phyloP scores from a whole-genome alignment of 2,113 vertebrate species.

The Panthera leo region DNA sequence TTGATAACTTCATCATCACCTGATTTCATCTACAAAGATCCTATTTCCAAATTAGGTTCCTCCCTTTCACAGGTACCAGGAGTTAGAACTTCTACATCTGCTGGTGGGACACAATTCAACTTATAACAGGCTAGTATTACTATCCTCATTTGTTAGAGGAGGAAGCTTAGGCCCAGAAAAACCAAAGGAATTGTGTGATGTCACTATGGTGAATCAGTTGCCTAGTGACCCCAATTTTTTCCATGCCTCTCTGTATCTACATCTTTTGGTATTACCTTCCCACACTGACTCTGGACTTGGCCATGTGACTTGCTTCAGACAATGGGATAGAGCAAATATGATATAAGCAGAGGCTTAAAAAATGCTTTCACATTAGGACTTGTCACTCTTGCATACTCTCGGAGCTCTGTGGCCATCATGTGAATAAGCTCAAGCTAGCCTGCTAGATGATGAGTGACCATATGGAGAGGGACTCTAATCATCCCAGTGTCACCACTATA shows the following conservation, averaged over 20 bases:
- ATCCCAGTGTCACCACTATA: not conserved
- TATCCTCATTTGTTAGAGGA: not conserved
- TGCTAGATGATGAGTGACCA: not conserved
- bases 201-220: not conserved
- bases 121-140: not conserved
- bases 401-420: not conserved
- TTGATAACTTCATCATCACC: not conserved
- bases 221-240: not conserved
- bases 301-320: not conserved
- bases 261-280: not conserved
- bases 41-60: not conserved
- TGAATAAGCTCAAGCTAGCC: not conserved
- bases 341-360: not conserved
- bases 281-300: not conserved
- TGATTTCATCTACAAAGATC: not conserved
- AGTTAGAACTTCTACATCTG: not conserved
- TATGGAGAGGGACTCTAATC: not conserved
- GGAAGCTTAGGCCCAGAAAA: conserved; percentile 8
- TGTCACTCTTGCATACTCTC: not conserved
- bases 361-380: not conserved
- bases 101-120: not conserved
- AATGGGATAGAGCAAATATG: not conserved
- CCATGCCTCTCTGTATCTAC: not conserved
- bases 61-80: not conserved
- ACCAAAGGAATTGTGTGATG: not conserved